Evolutionary conservation across 2,797 vertebrate genomes (phyloP).

Genomic region (Acrocephalus scirpaceus): DNA sequence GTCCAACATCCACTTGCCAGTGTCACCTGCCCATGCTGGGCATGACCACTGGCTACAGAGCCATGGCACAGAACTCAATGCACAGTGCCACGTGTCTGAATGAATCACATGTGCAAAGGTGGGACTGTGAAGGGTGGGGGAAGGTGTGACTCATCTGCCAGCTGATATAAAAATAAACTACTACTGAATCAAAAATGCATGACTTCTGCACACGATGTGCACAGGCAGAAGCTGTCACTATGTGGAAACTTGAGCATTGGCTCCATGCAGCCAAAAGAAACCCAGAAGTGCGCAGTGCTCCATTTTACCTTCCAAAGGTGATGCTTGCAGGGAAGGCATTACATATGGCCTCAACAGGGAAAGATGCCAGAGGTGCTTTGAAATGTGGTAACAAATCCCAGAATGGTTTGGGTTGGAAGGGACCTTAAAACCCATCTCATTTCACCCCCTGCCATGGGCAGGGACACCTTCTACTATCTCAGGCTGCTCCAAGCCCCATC

Average conservation of each 20-base stretch:
- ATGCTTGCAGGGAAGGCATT: neutral
- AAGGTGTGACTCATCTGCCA: conserved; percentile 33
- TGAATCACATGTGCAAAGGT: conserved; percentile 6
- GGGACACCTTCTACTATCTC: fast-evolving
- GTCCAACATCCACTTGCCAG: neutral
- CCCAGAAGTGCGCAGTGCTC: neutral
- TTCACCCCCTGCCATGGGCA: neutral
- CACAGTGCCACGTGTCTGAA: neutral
- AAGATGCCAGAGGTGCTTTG: neutral
- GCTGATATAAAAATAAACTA: conserved; percentile 37
- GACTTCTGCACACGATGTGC: neutral
- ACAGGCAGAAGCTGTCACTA: conserved; percentile 47
- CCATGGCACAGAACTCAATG: fast-evolving
- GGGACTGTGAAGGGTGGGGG: neutral
- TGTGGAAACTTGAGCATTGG: neutral
- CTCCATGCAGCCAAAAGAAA: neutral
- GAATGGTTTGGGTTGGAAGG: neutral
- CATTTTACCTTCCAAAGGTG: neutral
- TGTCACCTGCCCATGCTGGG: neutral
- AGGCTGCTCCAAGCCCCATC: fast-evolving
- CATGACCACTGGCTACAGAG: neutral
- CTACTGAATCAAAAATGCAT: conserved; percentile 19
- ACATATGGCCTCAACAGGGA: fast-evolving
- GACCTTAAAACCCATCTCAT: neutral
- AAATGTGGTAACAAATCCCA: neutral